Base-by-base conservation (phyloP, 2,113 vertebrate genomes). In the Saccopteryx leptura region DNA sequence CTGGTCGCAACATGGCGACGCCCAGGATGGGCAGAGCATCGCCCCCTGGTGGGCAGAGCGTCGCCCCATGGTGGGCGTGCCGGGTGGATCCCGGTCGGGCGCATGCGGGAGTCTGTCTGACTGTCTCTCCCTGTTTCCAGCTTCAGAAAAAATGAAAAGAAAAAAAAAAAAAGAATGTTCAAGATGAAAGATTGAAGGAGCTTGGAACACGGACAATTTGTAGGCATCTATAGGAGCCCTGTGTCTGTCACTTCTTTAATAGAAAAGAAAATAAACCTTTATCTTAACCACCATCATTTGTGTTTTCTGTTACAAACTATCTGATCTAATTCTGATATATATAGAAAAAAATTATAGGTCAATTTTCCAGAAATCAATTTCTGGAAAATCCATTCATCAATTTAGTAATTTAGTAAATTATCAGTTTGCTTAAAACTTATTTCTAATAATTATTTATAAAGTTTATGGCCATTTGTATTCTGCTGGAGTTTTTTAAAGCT, bases 281-380 rank as follows among this genome's bases (percentile, higher is more conserved):
- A 23, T 72, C 69, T 28, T 66, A 83, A 93, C 21, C 33, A 85
- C 5, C 39, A 26, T 23, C 75, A 71, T 71, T 85, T 72, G 58
- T 48, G 18, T 9, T 58, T 92, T 78, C 52, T 72, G 12, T 84
- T 91, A 66, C 33, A 81, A 85, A 50, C 26, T 68, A 39, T 79
- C 58, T 17, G n/a, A 74, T 33, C 15, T 68, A 72, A 83, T 68
- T 74, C 15, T 66, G 69, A 79, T 54, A 76, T 23, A 72, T 66
- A 39, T 66, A 31, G 33, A 63, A 79, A 60, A 60, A 39, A 88
- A 76, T 28, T 88, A 76, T 68, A 97, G 33, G 7, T 65, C 50
- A 71, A 19, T 63, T 94, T 21, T 92, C 24, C 17, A 71, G 85
- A 92, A 92, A 85, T 82, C n/a, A 72, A 83, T 46, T 58, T 91